Conservation (phyloP, 2,888 invertebrate genomes). For the Tetropium fuscum region DNA sequence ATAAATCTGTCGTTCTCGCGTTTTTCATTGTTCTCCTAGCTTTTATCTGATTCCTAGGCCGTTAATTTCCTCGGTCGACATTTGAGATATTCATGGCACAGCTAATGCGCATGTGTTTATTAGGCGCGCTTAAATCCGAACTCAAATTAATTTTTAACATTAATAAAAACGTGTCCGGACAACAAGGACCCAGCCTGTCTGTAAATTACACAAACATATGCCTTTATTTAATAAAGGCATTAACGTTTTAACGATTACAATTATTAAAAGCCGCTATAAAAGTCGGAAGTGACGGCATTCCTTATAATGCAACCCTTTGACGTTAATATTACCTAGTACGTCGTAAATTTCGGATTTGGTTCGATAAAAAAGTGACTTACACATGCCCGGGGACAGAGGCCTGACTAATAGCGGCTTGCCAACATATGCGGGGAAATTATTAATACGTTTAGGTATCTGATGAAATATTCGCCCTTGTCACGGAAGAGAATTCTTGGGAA, state of each 20-base stretch:
- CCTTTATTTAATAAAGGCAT: constrained; percentile 34
- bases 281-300: constrained; percentile 48
- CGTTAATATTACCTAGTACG: constrained; percentile 37
- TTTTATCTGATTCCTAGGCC: neutral
- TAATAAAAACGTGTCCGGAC: constrained; percentile 22
- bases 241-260: constrained; percentile 41
- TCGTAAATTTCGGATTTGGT: constrained; percentile 36
- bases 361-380: constrained; percentile 25
- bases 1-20: constrained; percentile 20
- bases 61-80: neutral
- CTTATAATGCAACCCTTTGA: constrained; percentile 48
- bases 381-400: constrained; percentile 16
- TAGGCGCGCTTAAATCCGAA: neutral
- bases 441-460: constrained; percentile 42
- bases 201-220: constrained; percentile 28
- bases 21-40: constrained; percentile 15
- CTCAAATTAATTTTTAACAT: constrained; percentile 23
- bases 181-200: constrained; percentile 20
- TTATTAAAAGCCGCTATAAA: constrained; percentile 48
- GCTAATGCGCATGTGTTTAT: constrained; percentile 1
- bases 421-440: constrained; percentile 46
- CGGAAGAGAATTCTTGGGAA: too few relatives aligned
- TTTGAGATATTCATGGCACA: constrained; percentile 1
- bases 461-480: constrained; percentile 47
- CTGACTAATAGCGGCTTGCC: constrained; percentile 22